Conservation (phyloP, 2,888 invertebrate genomes). For the Ptilodon capucinus region DNA sequence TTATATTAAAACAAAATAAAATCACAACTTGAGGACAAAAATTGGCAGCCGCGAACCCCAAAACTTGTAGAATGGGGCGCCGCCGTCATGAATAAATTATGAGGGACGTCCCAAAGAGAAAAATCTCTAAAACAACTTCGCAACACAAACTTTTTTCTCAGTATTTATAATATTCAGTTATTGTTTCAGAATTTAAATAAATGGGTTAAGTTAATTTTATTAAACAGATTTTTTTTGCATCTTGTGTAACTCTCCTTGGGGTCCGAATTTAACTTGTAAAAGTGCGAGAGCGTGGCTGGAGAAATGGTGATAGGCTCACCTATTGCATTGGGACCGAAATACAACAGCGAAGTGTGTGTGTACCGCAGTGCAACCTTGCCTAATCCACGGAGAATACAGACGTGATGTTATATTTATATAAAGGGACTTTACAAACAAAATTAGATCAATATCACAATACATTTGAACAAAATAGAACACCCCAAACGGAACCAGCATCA, state of each 20-base stretch:
- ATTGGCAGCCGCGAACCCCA: slow-evolving; percentile 21
- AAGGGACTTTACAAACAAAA: too few relatives aligned
- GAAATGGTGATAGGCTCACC: too few relatives aligned
- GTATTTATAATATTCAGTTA: slow-evolving; percentile 36
- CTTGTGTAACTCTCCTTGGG: too few relatives aligned
- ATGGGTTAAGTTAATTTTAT: slow-evolving; percentile 18
- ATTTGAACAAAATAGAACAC: slow-evolving; percentile 30
- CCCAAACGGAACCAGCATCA: slow-evolving; percentile 65
- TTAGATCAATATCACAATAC: not conserved
- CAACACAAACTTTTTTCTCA: slow-evolving; percentile 32
- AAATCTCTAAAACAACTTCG: slow-evolving; percentile 35
- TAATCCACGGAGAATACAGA: too few relatives aligned
- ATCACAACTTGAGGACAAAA: slow-evolving; percentile 17
- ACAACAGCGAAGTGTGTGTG: too few relatives aligned
- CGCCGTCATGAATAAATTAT: slow-evolving; percentile 55
- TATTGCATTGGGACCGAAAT: too few relatives aligned
- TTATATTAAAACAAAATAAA: slow-evolving; percentile 9
- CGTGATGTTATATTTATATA: too few relatives aligned
- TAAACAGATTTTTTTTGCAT: not conserved
- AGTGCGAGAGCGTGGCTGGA: too few relatives aligned
- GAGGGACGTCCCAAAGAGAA: slow-evolving; percentile 38
- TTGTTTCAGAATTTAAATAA: slow-evolving; percentile 29
- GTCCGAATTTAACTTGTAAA: too few relatives aligned
- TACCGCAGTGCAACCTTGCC: too few relatives aligned
- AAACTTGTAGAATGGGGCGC: slow-evolving; percentile 33